A percentile compares a stretch with the other conserved stretches of the same genome.
Conservation (phyloP, 2,113 vertebrate genomes). For the Panurus biarmicus region DNA sequence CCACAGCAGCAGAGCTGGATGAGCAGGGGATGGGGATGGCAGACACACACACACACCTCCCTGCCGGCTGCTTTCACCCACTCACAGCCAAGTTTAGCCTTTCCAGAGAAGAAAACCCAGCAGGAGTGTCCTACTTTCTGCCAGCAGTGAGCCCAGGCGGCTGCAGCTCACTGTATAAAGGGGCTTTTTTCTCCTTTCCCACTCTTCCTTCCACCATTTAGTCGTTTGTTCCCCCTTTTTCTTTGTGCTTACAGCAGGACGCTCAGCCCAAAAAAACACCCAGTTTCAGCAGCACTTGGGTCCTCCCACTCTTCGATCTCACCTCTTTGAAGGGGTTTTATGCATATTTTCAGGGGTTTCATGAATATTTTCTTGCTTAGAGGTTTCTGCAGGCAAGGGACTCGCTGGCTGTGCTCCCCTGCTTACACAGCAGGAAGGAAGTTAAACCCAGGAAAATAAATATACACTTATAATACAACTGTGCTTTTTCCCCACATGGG, state of each 20-base stretch:
- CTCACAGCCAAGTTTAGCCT: conserved; percentile 38
- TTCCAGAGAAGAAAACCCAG: conserved; percentile 5
- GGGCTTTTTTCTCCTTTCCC: background rate
- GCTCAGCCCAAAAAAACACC: background rate
- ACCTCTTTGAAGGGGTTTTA: background rate
- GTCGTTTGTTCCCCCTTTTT: background rate
- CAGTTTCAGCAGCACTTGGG: background rate
- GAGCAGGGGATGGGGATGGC: background rate
- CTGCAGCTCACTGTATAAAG: background rate
- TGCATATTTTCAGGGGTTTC: background rate
- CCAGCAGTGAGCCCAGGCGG: background rate
- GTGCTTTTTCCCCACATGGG: background rate
- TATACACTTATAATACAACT: accelerated
- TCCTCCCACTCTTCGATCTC: background rate
- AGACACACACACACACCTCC: background rate
- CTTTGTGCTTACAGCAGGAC: background rate
- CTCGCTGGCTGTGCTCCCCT: accelerated
- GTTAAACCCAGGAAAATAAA: background rate
- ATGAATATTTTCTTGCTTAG: background rate
- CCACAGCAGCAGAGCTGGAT: background rate
- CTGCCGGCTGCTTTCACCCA: background rate
- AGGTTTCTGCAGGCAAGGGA: background rate
- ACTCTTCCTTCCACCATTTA: background rate
- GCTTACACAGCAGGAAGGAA: background rate
- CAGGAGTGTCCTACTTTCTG: conserved; percentile 50